Conservation (phyloP, 2,888 invertebrate species). For the Drosophila fungiperda region DNA sequence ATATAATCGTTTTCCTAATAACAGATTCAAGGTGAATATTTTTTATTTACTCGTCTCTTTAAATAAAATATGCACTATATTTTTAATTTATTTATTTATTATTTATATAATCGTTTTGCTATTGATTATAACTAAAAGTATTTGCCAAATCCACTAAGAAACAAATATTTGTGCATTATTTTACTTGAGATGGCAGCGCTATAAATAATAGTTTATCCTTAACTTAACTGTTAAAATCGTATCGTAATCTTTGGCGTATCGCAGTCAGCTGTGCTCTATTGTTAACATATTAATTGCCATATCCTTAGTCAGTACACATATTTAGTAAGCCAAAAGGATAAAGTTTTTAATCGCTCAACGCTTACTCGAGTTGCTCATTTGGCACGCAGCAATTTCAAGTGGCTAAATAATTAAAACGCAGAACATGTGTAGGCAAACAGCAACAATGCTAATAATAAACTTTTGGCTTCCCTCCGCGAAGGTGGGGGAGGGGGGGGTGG, state of each 20-base stretch:
- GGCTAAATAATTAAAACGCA: constrained; percentile 52
- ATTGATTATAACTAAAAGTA: too few species aligned
- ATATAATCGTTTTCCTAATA: neutral
- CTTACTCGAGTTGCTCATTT: constrained; percentile 23
- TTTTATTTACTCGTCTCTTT: neutral
- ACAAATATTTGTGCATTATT: too few species aligned
- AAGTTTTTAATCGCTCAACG: constrained; percentile 45
- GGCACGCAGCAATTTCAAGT: constrained; percentile 32
- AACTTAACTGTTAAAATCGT: too few species aligned
- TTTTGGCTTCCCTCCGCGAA: constrained; percentile 35
- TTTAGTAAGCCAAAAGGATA: neutral
- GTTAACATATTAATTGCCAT: neutral
- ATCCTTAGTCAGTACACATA: neutral
- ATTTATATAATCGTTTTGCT: too few species aligned
- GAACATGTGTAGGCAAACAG: constrained; percentile 29
- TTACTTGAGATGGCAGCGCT: too few species aligned
- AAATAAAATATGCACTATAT: neutral
- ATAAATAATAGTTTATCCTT: too few species aligned
- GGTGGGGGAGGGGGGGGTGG: neutral
- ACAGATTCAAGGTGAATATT: neutral
- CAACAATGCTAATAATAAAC: constrained; percentile 68
- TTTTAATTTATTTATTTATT: neutral
- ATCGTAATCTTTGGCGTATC: neutral
- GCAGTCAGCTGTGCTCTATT: neutral
- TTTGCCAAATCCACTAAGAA: too few species aligned